These are phyloP conservation scores for Melierax canorus DNA, from an alignment of 2,113 vertebrate species.

Conservation along the genomic window DNA sequence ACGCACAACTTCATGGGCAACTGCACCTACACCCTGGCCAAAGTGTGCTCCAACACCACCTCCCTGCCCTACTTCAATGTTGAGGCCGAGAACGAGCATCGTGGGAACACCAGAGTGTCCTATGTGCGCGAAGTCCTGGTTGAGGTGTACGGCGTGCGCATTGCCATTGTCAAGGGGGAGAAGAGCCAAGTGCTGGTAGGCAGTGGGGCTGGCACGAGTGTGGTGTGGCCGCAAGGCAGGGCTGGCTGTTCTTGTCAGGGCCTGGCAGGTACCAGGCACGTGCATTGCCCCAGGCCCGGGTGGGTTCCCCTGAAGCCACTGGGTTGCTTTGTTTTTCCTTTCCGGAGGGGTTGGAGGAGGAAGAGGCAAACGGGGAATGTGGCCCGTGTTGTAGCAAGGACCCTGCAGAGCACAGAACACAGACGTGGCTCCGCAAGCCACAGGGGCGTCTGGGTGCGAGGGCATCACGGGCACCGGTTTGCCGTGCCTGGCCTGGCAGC, in stretches of 20 bases:
- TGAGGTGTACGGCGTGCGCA: slow-evolving; percentile 39
- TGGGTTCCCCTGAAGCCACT: background rate
- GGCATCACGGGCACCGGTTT: background rate
- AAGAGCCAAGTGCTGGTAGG: slow-evolving; percentile 77
- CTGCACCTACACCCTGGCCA: slow-evolving; percentile 81
- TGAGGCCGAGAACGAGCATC: slow-evolving; percentile 75
- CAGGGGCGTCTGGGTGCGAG: accelerated
- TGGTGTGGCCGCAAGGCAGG: accelerated
- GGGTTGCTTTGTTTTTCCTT: background rate
- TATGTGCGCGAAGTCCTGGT: slow-evolving; percentile 72
- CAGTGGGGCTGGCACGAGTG: accelerated
- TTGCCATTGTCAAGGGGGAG: slow-evolving; percentile 71
- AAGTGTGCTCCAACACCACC: slow-evolving; percentile 67
- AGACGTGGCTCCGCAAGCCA: background rate
- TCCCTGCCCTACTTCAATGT: slow-evolving; percentile 75
- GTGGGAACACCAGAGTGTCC: slow-evolving; percentile 50
- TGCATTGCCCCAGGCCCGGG: accelerated
- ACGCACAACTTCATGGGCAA: slow-evolving; percentile 73
- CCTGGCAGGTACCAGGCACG: accelerated
- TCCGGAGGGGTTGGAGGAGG: accelerated
- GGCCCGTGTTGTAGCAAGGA: background rate
- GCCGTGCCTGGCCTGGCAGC: accelerated
- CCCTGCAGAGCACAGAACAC: background rate
- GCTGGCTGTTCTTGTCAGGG: background rate
- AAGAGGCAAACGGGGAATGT: background rate